phyloP scores from a whole-genome alignment of 2,888 invertebrate genomes.

The Vanessa cardui region DNA sequence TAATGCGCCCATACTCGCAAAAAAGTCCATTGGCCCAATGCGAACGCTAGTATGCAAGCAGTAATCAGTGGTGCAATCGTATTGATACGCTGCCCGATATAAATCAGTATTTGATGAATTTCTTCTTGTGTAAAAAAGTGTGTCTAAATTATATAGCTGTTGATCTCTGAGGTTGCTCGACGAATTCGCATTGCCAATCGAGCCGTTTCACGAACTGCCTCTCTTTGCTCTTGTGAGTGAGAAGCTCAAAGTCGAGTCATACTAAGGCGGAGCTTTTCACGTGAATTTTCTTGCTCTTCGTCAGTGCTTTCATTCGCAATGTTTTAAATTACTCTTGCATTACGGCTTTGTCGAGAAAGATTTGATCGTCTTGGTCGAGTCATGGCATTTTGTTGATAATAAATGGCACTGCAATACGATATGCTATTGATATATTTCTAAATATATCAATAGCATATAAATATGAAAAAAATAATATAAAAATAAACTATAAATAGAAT shows the following conservation, averaged over 20 bases:
- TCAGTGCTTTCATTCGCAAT: background rate
- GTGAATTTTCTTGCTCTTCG: conserved; percentile 39
- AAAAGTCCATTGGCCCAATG: conserved; percentile 47
- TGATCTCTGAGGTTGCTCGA: no score
- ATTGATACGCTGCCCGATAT: conserved; percentile 52
- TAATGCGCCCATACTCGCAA: conserved; percentile 47
- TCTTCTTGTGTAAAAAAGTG: no score
- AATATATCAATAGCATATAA: no score
- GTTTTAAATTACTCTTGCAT: background rate
- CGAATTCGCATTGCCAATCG: no score
- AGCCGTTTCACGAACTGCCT: no score
- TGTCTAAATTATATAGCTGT: background rate
- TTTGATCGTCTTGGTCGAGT: background rate
- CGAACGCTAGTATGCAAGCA: conserved; percentile 45
- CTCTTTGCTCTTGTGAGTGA: no score
- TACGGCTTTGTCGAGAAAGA: no score
- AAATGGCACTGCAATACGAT: no score
- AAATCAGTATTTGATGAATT: conserved; percentile 49
- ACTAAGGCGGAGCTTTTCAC: conserved; percentile 48
- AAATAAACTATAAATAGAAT: no score
- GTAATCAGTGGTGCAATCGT: conserved; percentile 44
- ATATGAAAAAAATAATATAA: no score
- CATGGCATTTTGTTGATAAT: no score
- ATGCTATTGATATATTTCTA: no score
- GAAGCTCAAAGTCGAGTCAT: conserved; percentile 47